These are phyloP conservation scores for Aulostomus chinensis DNA, from an alignment of 2,797 vertebrate genomes.

Conservation along the genomic window DNA sequence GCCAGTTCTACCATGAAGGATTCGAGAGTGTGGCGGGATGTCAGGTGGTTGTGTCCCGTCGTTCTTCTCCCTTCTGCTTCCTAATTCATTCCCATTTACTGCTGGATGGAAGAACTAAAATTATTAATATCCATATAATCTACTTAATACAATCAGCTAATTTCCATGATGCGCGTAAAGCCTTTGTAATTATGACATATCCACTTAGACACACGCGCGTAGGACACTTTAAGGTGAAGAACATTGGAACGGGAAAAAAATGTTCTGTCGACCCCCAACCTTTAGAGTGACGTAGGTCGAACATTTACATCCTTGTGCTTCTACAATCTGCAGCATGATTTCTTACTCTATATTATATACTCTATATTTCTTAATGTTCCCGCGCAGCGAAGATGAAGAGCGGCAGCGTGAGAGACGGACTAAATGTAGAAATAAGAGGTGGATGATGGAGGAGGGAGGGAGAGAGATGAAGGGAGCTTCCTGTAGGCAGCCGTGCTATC, in stretches of 20 bases:
- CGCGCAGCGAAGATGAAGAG: too few species aligned
- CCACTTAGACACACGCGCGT: neutral
- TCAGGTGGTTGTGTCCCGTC: too few species aligned
- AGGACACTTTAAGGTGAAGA: neutral
- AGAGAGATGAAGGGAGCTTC: constrained; percentile 59
- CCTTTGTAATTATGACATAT: neutral
- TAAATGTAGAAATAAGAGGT: constrained; percentile 35
- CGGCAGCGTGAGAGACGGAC: constrained; percentile 12
- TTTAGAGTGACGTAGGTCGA: too few species aligned
- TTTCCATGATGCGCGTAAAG: neutral
- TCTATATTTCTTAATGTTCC: too few species aligned
- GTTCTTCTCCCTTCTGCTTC: too few species aligned
- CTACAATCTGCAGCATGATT: too few species aligned
- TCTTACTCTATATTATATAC: too few species aligned
- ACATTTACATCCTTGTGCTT: too few species aligned
- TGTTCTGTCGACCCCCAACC: too few species aligned
- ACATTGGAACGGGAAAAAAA: too few species aligned
- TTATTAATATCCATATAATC: constrained; percentile 1
- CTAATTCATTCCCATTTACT: neutral
- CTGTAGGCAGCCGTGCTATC: constrained; percentile 53
- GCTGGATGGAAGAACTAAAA: constrained; percentile 1
- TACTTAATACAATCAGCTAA: constrained; percentile 5
- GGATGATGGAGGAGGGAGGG: constrained; percentile 40
- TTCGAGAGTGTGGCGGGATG: too few species aligned
- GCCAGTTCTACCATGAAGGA: too few species aligned